Evolutionary conservation across 2,888 invertebrate genomes (phyloP), one percentile per base, ranked within the genome.

Genomic region (Monoplex corrugatus): DNA sequence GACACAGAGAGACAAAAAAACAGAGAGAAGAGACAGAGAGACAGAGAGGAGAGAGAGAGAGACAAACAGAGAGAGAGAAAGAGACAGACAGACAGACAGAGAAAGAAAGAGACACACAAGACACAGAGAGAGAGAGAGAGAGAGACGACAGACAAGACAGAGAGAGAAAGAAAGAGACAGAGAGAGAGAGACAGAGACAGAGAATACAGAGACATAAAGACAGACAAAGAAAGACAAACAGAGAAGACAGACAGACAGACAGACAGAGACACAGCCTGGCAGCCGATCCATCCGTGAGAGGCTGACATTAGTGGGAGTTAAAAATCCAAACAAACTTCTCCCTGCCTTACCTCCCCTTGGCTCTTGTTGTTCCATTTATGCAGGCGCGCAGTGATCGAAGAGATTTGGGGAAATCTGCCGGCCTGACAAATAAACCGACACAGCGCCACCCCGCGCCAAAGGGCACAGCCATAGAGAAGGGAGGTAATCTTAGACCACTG

Each of bases 381-480:
- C 88, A 88, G 72, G 23, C 35, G 38, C 72, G 19, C 23, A 63
- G 68, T 82, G 88, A 88, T 88, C 83, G 83, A 88, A 88, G 88
- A 88, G 88, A 88, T 88, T 83, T 13, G 68, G 68, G 83, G 68
- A 88, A 83, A 82, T 82, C 57, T 82, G 88, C 57, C 88, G 43
- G 83, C 57, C 68, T 83, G 83, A 88, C 88, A 88, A 88, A 88
- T 88, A 88, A 88, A 88, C 88, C 63, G 35, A 80, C 82, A 78
- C 44, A 87, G 10, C 72, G 19, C 35, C 72, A 32, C 72, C 72
- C 6, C 45, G 44, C 82, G 3, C 40, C 16, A 44, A 23, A 32
- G n/a, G 35, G 80, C 19, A 35, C 19, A 38, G 0, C 57, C 2
- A 23, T 13, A 40, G 57, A 19, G 28, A 63, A 44, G 86, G 43